Percentiles rank a stretch among this genome's conserved stretches.
Conservation (phyloP, 2,797 vertebrate species). For the Anolis apletophallus region DNA sequence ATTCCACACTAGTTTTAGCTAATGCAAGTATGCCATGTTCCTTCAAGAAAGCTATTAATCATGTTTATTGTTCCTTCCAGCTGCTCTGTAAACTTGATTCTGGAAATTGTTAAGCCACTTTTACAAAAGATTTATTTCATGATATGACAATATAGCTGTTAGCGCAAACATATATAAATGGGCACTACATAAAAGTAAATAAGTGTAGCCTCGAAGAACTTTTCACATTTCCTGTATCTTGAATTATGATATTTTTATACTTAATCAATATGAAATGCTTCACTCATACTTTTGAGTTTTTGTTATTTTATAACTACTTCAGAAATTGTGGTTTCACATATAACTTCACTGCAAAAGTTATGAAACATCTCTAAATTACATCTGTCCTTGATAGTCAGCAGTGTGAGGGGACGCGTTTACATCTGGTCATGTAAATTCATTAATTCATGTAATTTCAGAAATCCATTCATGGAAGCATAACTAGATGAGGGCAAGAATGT, state of each 20-base stretch:
- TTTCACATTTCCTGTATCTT: slow-evolving; percentile 26
- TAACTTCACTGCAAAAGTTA: not conserved
- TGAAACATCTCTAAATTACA: not conserved
- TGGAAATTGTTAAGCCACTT: not conserved
- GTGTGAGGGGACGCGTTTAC: not conserved
- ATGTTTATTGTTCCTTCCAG: not conserved
- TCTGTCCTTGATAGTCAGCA: not conserved
- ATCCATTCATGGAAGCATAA: not conserved
- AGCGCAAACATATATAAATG: not conserved
- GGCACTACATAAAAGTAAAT: not conserved
- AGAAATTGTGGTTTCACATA: not conserved
- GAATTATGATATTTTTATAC: not conserved
- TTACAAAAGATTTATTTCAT: slow-evolving; percentile 6
- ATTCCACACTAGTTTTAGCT: not conserved
- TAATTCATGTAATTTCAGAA: not conserved
- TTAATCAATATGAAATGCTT: not conserved
- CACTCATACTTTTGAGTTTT: not conserved
- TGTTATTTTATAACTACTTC: not conserved
- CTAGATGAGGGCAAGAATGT: not conserved
- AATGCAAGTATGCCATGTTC: too few relatives aligned
- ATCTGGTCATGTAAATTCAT: not conserved
- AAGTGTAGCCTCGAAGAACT: not conserved
- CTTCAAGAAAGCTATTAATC: not conserved
- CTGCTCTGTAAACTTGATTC: not conserved
- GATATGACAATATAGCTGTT: not conserved